Evolutionary conservation across 2,888 invertebrate genomes (phyloP).

Genomic region (Drosophila rellima): DNA sequence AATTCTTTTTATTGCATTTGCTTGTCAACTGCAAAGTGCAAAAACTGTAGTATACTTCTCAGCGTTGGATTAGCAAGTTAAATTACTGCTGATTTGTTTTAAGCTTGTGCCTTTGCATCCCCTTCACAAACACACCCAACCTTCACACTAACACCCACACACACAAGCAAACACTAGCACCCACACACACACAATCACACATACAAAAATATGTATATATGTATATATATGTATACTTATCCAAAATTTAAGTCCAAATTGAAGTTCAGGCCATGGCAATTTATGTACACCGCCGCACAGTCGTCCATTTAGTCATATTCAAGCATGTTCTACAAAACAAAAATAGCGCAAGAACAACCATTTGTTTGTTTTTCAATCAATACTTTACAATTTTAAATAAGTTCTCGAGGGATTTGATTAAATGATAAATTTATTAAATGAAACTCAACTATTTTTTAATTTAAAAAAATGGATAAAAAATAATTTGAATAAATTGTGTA

Average conservation of each 20-base stretch:
- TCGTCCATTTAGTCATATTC: not conserved
- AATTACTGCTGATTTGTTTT: slow-evolving; percentile 46
- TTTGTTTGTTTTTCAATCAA: no score
- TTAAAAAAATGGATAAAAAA: no score
- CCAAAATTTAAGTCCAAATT: slow-evolving; percentile 42
- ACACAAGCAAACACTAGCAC: not conserved
- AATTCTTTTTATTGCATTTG: slow-evolving; percentile 57
- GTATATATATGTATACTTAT: slow-evolving; percentile 11
- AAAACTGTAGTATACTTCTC: slow-evolving; percentile 46
- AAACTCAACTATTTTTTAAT: no score
- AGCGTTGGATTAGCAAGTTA: slow-evolving; percentile 54
- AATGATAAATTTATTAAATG: no score
- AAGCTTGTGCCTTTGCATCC: not conserved
- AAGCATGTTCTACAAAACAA: no score
- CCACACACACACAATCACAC: not conserved
- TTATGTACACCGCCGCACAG: slow-evolving; percentile 34
- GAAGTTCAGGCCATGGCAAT: slow-evolving; percentile 48
- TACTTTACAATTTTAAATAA: no score
- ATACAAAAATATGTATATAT: no score
- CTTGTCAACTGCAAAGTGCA: slow-evolving; percentile 38
- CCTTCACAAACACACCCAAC: not conserved
- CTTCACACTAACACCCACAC: not conserved
- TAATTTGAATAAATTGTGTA: no score
- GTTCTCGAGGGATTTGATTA: no score
- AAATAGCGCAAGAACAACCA: no score